Percentiles rank a stretch among this genome's conserved stretches.
These are phyloP conservation scores for Hippocampus zosterae DNA, from an alignment of 2,113 vertebrate species.

Conservation along the genomic window DNA sequence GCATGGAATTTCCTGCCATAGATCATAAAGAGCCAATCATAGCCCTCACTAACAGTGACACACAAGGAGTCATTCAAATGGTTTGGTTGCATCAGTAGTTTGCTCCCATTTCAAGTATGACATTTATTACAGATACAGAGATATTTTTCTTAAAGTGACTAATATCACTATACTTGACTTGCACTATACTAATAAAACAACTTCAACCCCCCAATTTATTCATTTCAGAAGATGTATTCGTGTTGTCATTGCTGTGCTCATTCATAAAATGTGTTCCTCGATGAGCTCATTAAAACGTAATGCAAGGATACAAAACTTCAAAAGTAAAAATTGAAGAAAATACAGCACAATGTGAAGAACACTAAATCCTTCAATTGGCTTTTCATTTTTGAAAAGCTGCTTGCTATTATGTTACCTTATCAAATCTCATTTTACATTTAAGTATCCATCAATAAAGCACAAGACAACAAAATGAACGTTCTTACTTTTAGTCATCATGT, in stretches of 20 bases:
- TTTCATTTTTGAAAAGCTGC: not conserved
- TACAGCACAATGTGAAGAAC: not conserved
- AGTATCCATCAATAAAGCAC: not conserved
- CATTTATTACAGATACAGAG: not conserved
- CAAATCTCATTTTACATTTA: not conserved
- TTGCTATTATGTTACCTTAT: not conserved
- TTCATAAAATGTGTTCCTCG: not conserved
- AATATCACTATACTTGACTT: not conserved
- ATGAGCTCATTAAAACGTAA: not conserved
- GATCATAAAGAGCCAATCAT: not conserved
- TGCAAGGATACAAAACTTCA: not conserved
- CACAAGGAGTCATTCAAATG: not conserved
- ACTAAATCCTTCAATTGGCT: not conserved
- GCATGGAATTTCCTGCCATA: not conserved
- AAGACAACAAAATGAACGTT: not conserved
- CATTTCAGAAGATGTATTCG: not conserved
- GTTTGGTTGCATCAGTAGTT: not conserved
- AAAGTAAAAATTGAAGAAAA: not conserved
- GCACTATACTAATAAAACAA: not conserved
- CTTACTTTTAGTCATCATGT: not conserved
- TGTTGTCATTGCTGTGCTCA: not conserved
- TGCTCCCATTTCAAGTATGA: not conserved
- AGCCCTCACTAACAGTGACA: not conserved
- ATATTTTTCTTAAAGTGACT: not conserved
- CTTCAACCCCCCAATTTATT: not conserved